Conservation (phyloP, 2,888 invertebrate genomes). For the Allygus modestus region DNA sequence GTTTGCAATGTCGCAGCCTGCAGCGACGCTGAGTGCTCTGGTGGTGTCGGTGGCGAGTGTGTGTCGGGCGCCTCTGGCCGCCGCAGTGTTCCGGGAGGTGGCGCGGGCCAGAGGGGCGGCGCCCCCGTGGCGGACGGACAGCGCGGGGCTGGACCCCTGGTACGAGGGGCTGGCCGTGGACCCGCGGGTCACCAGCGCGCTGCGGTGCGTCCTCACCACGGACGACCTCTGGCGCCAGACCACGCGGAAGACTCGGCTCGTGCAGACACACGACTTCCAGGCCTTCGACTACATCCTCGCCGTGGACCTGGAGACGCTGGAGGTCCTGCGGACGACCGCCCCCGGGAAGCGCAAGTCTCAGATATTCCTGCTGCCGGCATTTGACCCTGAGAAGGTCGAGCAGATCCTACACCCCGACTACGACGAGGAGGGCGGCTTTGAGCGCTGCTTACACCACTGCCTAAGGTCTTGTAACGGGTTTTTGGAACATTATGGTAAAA, state of each 20-base stretch:
- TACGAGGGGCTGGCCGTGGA: neutral
- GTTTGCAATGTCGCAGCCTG: no score
- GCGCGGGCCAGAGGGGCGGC: neutral
- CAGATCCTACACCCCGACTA: neutral
- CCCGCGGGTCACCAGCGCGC: neutral
- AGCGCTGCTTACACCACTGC: neutral
- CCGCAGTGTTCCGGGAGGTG: neutral
- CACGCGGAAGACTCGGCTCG: neutral
- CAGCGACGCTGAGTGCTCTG: neutral
- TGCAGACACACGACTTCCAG: neutral
- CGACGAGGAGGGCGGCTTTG: neutral
- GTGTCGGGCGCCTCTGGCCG: neutral
- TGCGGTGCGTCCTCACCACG: neutral
- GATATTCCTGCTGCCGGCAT: neutral
- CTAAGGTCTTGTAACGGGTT: neutral
- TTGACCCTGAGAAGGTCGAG: neutral
- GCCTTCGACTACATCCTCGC: slow-evolving; percentile 12
- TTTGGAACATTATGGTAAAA: neutral
- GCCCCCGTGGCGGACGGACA: neutral
- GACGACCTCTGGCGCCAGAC: neutral
- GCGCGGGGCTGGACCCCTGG: slow-evolving; percentile 1
- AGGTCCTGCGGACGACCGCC: neutral
- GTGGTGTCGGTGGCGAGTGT: neutral
- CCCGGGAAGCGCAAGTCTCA: neutral
- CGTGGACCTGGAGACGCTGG: neutral